Conservation (phyloP, 2,888 invertebrate species). For the Melolontha melolontha region DNA sequence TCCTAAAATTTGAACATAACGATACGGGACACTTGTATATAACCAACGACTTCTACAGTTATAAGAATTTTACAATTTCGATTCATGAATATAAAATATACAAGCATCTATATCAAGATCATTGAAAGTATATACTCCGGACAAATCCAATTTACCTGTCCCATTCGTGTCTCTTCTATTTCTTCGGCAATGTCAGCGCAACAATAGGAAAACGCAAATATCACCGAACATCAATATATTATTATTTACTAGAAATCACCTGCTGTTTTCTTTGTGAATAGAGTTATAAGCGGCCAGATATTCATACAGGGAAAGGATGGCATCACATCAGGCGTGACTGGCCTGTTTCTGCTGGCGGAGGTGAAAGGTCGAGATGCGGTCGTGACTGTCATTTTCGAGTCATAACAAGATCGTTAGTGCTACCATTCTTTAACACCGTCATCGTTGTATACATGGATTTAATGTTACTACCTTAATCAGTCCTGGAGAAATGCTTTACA, state of each 20-base stretch:
- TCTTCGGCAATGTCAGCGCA: background rate
- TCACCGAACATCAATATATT: slow-evolving; percentile 28
- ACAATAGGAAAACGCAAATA: slow-evolving; percentile 15
- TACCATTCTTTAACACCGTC: background rate
- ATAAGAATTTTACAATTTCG: too few species aligned
- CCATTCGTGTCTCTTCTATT: too few species aligned
- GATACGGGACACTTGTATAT: too few species aligned
- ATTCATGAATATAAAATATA: too few species aligned
- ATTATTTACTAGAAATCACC: slow-evolving; percentile 15
- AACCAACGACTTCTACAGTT: too few species aligned
- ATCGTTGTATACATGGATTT: too few species aligned
- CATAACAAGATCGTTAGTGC: slow-evolving; percentile 31
- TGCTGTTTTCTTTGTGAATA: slow-evolving; percentile 13
- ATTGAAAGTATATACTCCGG: too few species aligned
- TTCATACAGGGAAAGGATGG: background rate
- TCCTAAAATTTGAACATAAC: too few species aligned
- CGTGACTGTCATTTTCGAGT: slow-evolving; percentile 27
- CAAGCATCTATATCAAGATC: too few species aligned
- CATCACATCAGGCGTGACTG: slow-evolving; percentile 9
- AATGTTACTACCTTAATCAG: too few species aligned
- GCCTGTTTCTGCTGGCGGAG: slow-evolving; percentile 2
- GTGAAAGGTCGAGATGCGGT: slow-evolving; percentile 17
- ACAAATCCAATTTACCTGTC: too few species aligned
- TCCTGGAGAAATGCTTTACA: too few species aligned
- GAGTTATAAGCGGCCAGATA: background rate